These are phyloP conservation scores for Lysandra bellargus DNA, from an alignment of 2,888 invertebrate species.

Conservation along the genomic window DNA sequence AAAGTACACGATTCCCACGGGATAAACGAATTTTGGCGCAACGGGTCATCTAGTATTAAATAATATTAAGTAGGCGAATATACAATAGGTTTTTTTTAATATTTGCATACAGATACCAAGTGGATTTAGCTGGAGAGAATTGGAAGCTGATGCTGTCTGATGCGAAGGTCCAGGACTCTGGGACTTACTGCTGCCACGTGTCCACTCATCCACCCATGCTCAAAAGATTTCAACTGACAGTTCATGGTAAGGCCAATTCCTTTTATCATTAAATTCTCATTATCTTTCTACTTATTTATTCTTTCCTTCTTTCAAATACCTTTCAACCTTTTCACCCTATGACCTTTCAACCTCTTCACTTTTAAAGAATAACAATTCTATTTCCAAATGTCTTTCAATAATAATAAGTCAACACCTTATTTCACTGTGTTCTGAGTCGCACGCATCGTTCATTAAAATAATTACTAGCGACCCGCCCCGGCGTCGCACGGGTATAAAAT, in stretches of 20 bases:
- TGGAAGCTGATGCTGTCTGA: slow-evolving; percentile 67
- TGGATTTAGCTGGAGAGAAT: slow-evolving; percentile 71
- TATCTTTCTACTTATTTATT: neutral
- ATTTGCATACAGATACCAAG: slow-evolving; percentile 46
- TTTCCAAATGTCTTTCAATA: neutral
- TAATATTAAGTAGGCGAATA: too few species aligned
- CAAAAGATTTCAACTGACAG: slow-evolving; percentile 61
- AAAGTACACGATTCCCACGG: too few species aligned
- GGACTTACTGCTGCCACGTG: slow-evolving; percentile 73
- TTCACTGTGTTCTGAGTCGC: neutral
- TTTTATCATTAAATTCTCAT: neutral
- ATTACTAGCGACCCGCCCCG: neutral
- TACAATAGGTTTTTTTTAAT: too few species aligned
- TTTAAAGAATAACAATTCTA: too few species aligned
- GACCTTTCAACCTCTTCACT: too few species aligned
- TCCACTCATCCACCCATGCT: slow-evolving; percentile 76
- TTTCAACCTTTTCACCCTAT: too few species aligned
- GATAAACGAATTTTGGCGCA: too few species aligned
- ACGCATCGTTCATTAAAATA: neutral
- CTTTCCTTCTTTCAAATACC: neutral
- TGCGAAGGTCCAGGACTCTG: slow-evolving; percentile 67
- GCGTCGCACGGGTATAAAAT: too few species aligned
- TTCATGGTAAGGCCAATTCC: slow-evolving; percentile 59
- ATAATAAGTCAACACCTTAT: neutral
- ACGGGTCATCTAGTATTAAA: too few species aligned